phyloP scores from a whole-genome alignment of 2,113 vertebrate species.

The Trachemys scripta region DNA sequence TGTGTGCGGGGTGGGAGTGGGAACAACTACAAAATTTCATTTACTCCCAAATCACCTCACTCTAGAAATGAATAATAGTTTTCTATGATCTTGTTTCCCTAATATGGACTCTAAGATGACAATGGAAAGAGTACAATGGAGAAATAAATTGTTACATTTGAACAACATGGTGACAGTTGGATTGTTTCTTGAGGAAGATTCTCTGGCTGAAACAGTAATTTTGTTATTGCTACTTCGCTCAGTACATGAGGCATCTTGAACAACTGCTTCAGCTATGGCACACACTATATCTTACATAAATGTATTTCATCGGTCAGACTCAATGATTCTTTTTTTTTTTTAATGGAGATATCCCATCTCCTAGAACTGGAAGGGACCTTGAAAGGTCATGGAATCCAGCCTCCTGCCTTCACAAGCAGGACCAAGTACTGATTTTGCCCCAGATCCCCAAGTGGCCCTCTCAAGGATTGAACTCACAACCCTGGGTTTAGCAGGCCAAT shows the following conservation, averaged over 20 bases:
- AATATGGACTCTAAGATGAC: not conserved
- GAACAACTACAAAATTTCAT: not conserved
- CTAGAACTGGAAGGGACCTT: too few species aligned
- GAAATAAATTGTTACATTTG: not conserved
- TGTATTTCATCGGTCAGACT: not conserved
- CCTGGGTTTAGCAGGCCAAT: too few species aligned
- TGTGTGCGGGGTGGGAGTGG: not conserved
- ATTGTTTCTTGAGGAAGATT: not conserved
- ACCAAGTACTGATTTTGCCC: too few species aligned
- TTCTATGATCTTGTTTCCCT: not conserved
- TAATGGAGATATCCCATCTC: too few species aligned
- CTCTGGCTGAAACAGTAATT: not conserved
- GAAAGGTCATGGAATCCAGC: too few species aligned
- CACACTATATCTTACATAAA: accelerated
- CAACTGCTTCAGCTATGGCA: not conserved
- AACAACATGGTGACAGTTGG: not conserved
- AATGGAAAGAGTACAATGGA: not conserved
- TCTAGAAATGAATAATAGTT: not conserved
- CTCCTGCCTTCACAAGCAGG: too few species aligned
- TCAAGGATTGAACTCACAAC: too few species aligned
- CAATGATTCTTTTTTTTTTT: not conserved
- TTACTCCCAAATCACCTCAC: not conserved
- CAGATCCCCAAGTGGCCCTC: too few species aligned
- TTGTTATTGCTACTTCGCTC: not conserved
- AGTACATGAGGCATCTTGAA: not conserved